Conservation (phyloP, 2,888 invertebrate genomes). For the Harpalus rubripes region DNA sequence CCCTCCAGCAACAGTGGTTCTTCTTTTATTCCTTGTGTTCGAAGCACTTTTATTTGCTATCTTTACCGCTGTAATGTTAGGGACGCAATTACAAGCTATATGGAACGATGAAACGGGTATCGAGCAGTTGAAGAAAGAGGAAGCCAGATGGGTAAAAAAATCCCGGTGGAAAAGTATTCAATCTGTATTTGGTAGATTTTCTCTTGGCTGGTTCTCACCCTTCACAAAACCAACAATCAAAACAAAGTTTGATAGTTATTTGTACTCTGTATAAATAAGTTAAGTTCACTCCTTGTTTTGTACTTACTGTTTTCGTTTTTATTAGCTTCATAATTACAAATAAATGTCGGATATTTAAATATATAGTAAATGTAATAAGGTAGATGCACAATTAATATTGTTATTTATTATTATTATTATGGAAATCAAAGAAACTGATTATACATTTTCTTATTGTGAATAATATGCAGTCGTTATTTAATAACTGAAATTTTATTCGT, state of each 20-base stretch:
- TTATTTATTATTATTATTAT: slow-evolving; percentile 53
- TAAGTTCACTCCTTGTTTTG: slow-evolving; percentile 67
- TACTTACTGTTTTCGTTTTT: slow-evolving; percentile 67
- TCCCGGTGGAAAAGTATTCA: slow-evolving; percentile 97
- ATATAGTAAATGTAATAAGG: slow-evolving; percentile 47
- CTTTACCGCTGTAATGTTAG: slow-evolving; percentile 98
- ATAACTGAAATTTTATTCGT: slow-evolving; percentile 39
- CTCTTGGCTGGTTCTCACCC: slow-evolving; percentile 96
- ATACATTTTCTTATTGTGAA: slow-evolving; percentile 33
- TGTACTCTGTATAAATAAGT: slow-evolving; percentile 88
- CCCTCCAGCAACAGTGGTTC: slow-evolving; percentile 96
- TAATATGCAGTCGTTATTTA: slow-evolving; percentile 39
- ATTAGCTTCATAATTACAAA: slow-evolving; percentile 50
- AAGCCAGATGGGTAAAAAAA: slow-evolving; percentile 94
- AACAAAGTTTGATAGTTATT: slow-evolving; percentile 88
- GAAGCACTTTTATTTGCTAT: slow-evolving; percentile 98
- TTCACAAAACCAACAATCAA: slow-evolving; percentile 90
- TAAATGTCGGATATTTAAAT: slow-evolving; percentile 57
- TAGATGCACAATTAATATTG: slow-evolving; percentile 64
- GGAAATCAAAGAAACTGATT: slow-evolving; percentile 22
- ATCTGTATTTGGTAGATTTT: slow-evolving; percentile 97
- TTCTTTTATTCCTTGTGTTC: slow-evolving; percentile 93
- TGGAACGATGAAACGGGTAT: slow-evolving; percentile 99
- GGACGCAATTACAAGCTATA: slow-evolving; percentile 97
- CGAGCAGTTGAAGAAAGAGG: slow-evolving; percentile 97